These are phyloP conservation scores for Ptilonorhynchus violaceus DNA, from an alignment of 2,113 vertebrate genomes.

Conservation along the genomic window DNA sequence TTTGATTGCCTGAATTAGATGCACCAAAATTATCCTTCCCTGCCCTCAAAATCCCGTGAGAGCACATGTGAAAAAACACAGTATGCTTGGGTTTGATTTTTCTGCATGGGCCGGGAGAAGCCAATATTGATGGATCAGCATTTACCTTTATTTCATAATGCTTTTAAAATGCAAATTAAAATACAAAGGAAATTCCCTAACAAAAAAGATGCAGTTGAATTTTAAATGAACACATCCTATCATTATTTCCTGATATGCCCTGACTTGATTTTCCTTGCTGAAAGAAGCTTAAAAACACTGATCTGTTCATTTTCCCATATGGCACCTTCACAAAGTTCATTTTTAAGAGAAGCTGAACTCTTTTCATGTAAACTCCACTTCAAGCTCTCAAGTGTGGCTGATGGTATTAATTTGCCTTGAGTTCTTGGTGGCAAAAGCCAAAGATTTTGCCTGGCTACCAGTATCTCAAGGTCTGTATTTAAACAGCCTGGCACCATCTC, in stretches of 20 bases:
- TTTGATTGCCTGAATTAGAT: neutral
- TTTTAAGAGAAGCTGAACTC: neutral
- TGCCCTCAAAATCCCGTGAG: neutral
- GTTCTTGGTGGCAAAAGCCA: neutral
- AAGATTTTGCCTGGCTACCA: neutral
- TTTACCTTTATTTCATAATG: neutral
- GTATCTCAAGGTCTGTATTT: neutral
- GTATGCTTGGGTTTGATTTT: neutral
- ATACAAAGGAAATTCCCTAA: neutral
- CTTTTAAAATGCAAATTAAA: neutral
- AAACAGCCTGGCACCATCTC: neutral
- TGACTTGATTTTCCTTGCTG: neutral
- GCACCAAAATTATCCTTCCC: neutral
- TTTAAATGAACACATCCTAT: neutral
- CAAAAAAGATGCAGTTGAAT: neutral
- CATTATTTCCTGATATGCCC: neutral
- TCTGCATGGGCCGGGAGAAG: neutral
- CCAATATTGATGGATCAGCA: rapidly evolving
- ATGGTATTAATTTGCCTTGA: neutral
- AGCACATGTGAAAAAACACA: neutral
- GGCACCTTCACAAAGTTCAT: neutral
- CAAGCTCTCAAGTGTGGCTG: neutral
- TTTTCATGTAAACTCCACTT: neutral
- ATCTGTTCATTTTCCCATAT: rapidly evolving
- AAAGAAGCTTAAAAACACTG: neutral